phyloP scores from a whole-genome alignment of 1,140 invertebrate genomes.

The Drosophila punjabiensis region DNA sequence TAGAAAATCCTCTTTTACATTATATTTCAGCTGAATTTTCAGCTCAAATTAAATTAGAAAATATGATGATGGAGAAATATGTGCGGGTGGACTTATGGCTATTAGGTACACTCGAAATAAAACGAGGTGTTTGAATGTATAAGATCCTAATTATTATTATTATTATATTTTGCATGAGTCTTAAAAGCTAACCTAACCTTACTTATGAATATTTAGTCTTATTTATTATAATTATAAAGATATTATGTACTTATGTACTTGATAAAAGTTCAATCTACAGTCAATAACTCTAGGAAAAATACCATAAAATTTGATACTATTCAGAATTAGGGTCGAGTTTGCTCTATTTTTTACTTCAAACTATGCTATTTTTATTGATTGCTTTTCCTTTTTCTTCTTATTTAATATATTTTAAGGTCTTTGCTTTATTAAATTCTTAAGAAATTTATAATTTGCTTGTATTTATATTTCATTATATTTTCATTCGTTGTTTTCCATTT shows the following conservation, averaged over 20 bases:
- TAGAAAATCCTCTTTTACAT: not conserved
- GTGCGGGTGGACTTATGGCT: not conserved
- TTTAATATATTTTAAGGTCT: not conserved
- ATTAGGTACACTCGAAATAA: conserved; percentile 1
- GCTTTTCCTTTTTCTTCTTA: rapidly evolving
- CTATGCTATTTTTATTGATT: not conserved
- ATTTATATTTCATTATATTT: not conserved
- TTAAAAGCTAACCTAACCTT: not conserved
- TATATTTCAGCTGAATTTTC: not conserved
- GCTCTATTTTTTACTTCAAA: not conserved
- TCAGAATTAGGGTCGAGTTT: too few species aligned
- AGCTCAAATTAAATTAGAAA: not conserved
- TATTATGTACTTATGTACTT: too few species aligned
- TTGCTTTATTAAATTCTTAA: too few species aligned
- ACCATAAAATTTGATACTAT: too few species aligned
- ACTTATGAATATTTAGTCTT: too few species aligned
- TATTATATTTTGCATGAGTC: not conserved
- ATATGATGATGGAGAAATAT: conserved; percentile 10
- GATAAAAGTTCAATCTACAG: too few species aligned
- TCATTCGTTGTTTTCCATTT: not conserved
- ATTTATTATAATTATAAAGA: too few species aligned
- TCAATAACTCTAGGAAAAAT: too few species aligned
- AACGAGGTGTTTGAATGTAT: not conserved
- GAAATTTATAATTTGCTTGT: not conserved
- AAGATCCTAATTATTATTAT: not conserved